Conservation (phyloP, 2,797 vertebrate genomes). For the Notoglanidium macrostoma region DNA sequence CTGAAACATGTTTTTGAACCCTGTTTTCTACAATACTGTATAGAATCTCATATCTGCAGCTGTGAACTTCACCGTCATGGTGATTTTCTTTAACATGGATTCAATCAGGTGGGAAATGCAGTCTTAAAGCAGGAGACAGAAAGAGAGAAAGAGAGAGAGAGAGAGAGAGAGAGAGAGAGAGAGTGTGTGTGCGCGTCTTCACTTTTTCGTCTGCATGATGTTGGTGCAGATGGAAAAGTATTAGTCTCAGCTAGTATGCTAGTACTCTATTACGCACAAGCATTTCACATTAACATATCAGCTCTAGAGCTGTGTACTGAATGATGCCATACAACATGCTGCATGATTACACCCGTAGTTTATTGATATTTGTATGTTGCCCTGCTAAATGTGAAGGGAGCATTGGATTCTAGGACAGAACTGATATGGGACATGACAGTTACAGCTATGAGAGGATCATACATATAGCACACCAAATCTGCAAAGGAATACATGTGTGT, state of each 20-base stretch:
- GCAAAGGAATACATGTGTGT: neutral
- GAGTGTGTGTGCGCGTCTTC: neutral
- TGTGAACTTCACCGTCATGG: neutral
- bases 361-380: neutral
- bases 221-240: neutral
- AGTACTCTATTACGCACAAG: neutral
- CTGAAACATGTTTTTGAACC: neutral
- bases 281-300: neutral
- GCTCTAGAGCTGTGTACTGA: neutral
- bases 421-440: neutral
- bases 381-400: neutral
- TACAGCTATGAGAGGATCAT: neutral
- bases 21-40: neutral
- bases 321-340: neutral
- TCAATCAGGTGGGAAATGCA: neutral
- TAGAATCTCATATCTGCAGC: slow-evolving; percentile 7
- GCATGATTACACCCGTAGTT: neutral
- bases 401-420: neutral
- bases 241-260: neutral
- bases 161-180: neutral
- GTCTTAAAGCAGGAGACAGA: neutral
- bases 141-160: neutral
- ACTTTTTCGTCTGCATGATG: neutral
- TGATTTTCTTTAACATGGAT: neutral
- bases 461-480: neutral